Evolutionary conservation across 2,888 invertebrate genomes (phyloP), one percentile per base, ranked within the genome.

Genomic region (Philaethria dido): DNA sequence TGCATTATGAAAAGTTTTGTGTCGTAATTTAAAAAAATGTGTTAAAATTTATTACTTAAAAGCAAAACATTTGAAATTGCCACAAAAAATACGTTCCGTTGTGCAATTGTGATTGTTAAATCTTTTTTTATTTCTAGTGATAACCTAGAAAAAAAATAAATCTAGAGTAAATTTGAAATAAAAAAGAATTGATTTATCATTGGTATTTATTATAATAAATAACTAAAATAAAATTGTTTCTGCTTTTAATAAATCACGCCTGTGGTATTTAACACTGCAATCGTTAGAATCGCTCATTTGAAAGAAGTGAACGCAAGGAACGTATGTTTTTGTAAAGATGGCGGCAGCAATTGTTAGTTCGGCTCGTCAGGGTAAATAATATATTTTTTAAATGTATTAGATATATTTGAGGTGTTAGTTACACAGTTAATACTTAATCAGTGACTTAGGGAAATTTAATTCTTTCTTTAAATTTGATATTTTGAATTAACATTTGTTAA

Each of bases 301-400:
- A 39, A 14, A 39, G 11, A 63, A 22, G n/a, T 20, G 20, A 63
- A 16, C 11, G 20, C 4, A 59, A 67, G 80, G 73, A 84, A 80
- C 79, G 80, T 75, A 77, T 81, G 81, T 82, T 81, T 77, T 79
- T 77, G 29, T 73, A 74, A 80, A 86, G 77, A 92, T 92, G 92
- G 92, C 92, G 85, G 86, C 78, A 81, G 88, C 85, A 77, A 82
- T 92, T 88, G 92, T 92, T 90, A 91, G 90, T 90, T 92, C 92
- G 92, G 84, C 92, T 91, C 92, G 90, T 86, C 86, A 90, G 89
- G 92, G 92, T 92, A 92, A 92, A 85, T 86, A 85, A 83, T 71
- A 80, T 80, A 77, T 72, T 81, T 68, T 69, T 68, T 64, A 70
- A 36, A 36, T 52, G 36, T 50, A 50, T 6, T 25, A 33, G 8